Evolutionary conservation across 1,140 invertebrate species (phyloP), one percentile per base, ranked within the genome.

Genomic region (Myzus persicae): DNA sequence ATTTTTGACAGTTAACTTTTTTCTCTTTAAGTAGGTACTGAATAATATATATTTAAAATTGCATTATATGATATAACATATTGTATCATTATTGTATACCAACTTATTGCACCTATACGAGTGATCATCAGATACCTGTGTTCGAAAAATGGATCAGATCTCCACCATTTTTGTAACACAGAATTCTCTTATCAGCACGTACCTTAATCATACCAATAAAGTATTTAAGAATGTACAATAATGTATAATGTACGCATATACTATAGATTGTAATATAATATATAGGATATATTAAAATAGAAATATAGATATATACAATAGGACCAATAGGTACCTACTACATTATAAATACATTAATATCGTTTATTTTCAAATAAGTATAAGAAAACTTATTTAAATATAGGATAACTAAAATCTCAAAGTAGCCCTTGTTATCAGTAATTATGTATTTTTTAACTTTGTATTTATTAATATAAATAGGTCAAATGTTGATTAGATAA

Each of bases 401-500:
- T 8, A 88, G 14, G 6, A 88, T 3, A 48, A 51, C 42, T 42
- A 26, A 42, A 81, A 81, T 81, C 76, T 84, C 38, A 40, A 85
- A n/a, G 46, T 88, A 20, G 20, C n/a, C 51, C 14, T 88, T 48
- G 6, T 48, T 51, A 88, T 88, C 87, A 38, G 44, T n/a, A 87
- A 42, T 36, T 48, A 24, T 36, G 11, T 87, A 48, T 38, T 88
- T 88, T 48, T 88, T 31, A 88, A 84, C 38, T 84, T 40, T 22
- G 8, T 40, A 40, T 84, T 84, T 84, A 40, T 84, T 85, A n/a
- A n/a, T n/a, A 85, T 8, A 51, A 20, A 88, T 88, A 88, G 44
- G 87, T 48, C 44, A 88, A 36, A 20, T 7, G 87, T 88, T 88
- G n/a, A 4, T 88, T 88, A 88, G 87, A 88, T 88, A 88, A 51